Percentiles rank a stretch among this genome's conserved stretches.
Conservation (phyloP, 2,797 vertebrate genomes). For the Anomalospiza imberbis region DNA sequence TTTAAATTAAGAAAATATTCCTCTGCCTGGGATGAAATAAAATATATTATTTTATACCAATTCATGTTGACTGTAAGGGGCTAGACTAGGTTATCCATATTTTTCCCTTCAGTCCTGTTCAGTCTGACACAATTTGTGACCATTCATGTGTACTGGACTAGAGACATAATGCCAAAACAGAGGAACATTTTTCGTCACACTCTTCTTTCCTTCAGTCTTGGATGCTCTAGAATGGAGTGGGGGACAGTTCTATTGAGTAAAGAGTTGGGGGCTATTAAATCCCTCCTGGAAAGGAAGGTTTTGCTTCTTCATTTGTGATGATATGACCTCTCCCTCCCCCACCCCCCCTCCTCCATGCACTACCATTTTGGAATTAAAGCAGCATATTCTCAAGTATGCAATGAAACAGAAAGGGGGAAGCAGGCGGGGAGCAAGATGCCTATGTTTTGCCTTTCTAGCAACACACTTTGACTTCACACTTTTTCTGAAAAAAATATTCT, state of each 20-base stretch:
- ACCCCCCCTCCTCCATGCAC: accelerated
- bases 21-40: background rate
- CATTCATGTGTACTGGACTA: background rate
- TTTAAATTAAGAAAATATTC: background rate
- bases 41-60: background rate
- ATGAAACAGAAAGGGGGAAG: background rate
- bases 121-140: background rate
- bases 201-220: background rate
- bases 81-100: background rate
- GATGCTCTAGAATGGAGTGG: background rate
- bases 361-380: background rate
- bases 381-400: background rate
- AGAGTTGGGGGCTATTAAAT: background rate
- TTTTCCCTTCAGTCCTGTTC: background rate
- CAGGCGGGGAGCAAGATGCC: background rate
- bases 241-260: background rate
- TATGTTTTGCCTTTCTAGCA: background rate
- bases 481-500: background rate
- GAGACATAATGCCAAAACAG: background rate
- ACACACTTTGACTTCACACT: background rate
- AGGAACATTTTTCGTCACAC: background rate
- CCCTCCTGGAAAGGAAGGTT: background rate
- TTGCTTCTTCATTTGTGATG: background rate
- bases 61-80: background rate
- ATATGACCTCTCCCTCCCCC: background rate